Base-by-base conservation (phyloP, 2,797 vertebrate genomes). In the Gila robusta region DNA sequence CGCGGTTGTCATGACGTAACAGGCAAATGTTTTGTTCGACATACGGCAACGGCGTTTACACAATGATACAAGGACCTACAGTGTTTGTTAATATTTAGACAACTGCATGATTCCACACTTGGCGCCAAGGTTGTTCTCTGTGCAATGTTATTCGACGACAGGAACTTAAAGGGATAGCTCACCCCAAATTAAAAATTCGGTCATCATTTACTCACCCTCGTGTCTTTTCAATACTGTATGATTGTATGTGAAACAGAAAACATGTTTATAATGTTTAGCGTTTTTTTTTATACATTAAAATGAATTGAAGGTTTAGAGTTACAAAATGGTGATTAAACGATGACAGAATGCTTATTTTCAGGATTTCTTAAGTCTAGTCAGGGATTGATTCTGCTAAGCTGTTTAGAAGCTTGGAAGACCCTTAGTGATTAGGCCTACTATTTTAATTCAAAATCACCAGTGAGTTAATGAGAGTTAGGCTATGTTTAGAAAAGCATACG, bases 331-430 rank as follows among this genome's bases (percentile, higher is more conserved):
- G 56, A 64, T 26, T 44, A 62, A 62, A 26, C 19, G 12, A 39
- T 37, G 37, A 26, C 37, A 26, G 9, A 49, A 47, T 49, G 59
- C 6, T 16, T 23, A 28, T 82, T 54, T 74, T 74, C 41, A 49
- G 79, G 69, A 74, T 41, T 67, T 81, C 56, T 81, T 71, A 28
- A 32, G 81, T 39, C 66, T 86, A 67, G 74, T 10, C 79, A 21
- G 44, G 62, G 41, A 37, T 56, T 70, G 66, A 64, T 62, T 62
- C 64, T 81, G 14, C 66, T 87, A 83, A 89, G 77, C 82, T 72
- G 74, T 72, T 87, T 85, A 85, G 26, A 74, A 85, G 73, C 81
- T 72, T 85, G 54, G 66, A 80, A 81, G 78, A 70, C 66, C n/a
- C 28, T 64, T 64, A 28, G 70, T 70, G 76, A 56, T 77, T 77